Evolutionary conservation across 2,797 vertebrate genomes (phyloP), one percentile per base, ranked within the genome.

Genomic region (Phylloscopus collybita): DNA sequence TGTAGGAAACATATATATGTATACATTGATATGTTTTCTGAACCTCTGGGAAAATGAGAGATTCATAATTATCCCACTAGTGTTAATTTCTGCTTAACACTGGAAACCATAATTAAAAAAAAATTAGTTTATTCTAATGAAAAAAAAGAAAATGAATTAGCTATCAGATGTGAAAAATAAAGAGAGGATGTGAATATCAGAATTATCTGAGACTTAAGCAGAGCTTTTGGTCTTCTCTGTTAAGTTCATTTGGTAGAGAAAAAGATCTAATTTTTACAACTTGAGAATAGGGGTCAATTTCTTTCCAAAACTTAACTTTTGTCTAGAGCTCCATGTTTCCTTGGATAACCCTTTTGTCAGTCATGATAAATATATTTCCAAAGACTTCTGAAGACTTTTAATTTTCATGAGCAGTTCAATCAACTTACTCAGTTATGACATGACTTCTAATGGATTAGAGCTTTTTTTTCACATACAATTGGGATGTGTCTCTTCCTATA

Each of bases 341-440:
- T 76, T 61, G 36, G 26, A n/a, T 73, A 87, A 73, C 30, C 4
- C 30, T 92, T 85, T 85, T 91, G 45, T 42, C 36, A 64, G 32
- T 26, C 29, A n/a, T 72, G 32, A 79, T 36, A 88, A 78, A 83
- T 83, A 59, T 32, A 50, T 6, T 88, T 16, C 21, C 17, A 65
- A 88, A 91, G 57, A 83, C 70, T 93, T 91, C 38, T 34, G 13
- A 32, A 74, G 44, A 66, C 45, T 83, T 94, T 26, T 69, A 78
- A 83, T 54, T 90, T 92, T 87, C 21, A 72, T 90, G 61, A 90
- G 72, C 45, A 83, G 45, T 74, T 90, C 87, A 91, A 60, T 91
- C 72, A 92, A 86, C 75, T 54, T 16, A 64, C 9, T 53, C 75
- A 61, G 61, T 74, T 86, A 54, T 57, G 90, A 90, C 25, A 42